Conservation (phyloP, 2,113 vertebrate species). For the Cervus canadensis region DNA sequence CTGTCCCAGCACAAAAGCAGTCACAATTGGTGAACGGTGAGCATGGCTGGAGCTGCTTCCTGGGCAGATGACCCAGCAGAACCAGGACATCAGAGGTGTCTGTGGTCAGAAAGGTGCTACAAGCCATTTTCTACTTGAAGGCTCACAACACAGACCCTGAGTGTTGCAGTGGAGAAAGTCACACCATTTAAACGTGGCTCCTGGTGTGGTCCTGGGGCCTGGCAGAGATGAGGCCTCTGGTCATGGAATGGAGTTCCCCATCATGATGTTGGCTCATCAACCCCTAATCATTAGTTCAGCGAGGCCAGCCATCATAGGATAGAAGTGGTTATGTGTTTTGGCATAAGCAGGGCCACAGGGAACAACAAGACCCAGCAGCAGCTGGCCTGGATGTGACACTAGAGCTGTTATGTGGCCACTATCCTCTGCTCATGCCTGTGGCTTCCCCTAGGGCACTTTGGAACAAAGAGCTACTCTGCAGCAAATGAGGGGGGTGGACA, state of each 20-base stretch:
- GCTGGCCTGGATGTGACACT: neutral
- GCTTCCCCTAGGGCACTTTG: neutral
- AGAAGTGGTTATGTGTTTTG: neutral
- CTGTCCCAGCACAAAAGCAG: neutral
- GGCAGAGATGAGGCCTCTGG: neutral
- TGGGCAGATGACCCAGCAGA: neutral
- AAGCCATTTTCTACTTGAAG: neutral
- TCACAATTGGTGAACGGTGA: accelerated
- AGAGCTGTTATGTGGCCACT: neutral
- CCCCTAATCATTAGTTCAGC: neutral
- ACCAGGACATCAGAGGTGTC: accelerated
- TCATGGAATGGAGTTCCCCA: neutral
- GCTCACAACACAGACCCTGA: neutral
- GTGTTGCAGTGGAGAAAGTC: neutral
- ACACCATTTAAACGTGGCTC: neutral
- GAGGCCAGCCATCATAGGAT: accelerated
- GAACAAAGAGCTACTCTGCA: neutral
- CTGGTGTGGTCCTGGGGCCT: accelerated
- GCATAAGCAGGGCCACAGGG: neutral
- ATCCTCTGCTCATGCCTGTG: neutral
- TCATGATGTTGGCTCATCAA: neutral
- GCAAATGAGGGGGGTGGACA: accelerated
- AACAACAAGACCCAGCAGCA: neutral
- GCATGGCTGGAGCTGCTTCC: neutral
- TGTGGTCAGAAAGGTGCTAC: too few relatives aligned